Evolutionary conservation across 2,113 vertebrate species (phyloP).

Genomic region (Illadopsis cleaveri): DNA sequence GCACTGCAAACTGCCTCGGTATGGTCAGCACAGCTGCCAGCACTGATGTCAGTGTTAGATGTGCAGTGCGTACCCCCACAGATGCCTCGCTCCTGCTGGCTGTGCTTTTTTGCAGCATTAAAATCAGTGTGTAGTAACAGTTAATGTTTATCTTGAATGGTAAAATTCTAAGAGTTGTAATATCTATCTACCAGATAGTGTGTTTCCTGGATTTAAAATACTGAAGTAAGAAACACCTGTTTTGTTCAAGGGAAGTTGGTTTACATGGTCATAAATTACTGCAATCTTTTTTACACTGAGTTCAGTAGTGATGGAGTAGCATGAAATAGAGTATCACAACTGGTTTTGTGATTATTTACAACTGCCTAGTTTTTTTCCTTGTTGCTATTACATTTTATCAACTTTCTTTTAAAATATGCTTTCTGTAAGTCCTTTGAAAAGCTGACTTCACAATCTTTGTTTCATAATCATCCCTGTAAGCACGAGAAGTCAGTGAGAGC

Average conservation of each 20-base stretch:
- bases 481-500: rapidly evolving
- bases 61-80: neutral
- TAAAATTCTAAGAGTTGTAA: neutral
- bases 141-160: neutral
- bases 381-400: neutral
- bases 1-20: neutral
- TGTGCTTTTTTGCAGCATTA: neutral
- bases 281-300: neutral
- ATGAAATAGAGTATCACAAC: neutral
- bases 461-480: neutral
- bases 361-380: neutral
- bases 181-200: neutral
- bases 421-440: neutral
- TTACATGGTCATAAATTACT: neutral
- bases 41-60: rapidly evolving
- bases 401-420: neutral
- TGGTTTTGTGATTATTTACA: neutral
- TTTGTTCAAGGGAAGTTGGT: neutral
- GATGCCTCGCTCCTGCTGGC: neutral
- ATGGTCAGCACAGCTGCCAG: neutral
- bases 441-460: neutral
- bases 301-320: neutral
- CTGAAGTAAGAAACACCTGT: neutral
- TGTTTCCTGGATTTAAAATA: neutral
- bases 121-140: neutral